Evolutionary conservation across 1,140 invertebrate species (phyloP).

Genomic region (Euura saliciscinereae): DNA sequence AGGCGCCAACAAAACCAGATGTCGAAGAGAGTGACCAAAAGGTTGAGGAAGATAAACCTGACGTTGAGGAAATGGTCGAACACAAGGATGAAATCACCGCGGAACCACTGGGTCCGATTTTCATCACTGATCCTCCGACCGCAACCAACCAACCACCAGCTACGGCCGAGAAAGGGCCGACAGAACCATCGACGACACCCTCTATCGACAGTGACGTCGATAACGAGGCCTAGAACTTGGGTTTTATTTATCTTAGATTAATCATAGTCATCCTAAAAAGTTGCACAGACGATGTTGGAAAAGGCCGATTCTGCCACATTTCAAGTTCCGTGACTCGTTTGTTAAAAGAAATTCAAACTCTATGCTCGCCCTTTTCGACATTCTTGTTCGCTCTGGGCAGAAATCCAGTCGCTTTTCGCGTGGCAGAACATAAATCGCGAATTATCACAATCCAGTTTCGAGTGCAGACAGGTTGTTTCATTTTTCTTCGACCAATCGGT

Average conservation of each 20-base stretch:
- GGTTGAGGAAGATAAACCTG: slow-evolving; percentile 27
- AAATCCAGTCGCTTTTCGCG: no score
- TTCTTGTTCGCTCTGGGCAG: no score
- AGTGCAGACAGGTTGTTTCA: no score
- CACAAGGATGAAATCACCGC: slow-evolving; percentile 35
- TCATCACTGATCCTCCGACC: slow-evolving; percentile 46
- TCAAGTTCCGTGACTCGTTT: no score
- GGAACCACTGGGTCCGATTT: slow-evolving; percentile 45
- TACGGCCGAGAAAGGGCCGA: slow-evolving; percentile 57
- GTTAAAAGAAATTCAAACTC: no score
- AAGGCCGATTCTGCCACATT: no score
- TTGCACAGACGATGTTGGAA: no score
- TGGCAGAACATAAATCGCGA: no score
- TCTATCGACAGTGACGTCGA: slow-evolving; percentile 48
- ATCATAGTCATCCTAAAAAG: slow-evolving; percentile 19
- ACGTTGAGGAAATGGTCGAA: slow-evolving; percentile 23
- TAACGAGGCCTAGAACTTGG: slow-evolving; percentile 49
- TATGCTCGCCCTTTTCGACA: no score
- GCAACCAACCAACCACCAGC: slow-evolving; percentile 42
- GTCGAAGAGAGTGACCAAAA: slow-evolving; percentile 27
- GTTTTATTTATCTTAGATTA: slow-evolving; percentile 17
- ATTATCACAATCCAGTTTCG: no score
- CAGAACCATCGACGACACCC: slow-evolving; percentile 43
- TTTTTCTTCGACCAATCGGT: no score
- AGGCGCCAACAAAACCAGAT: slow-evolving; percentile 23